Conservation (phyloP, 2,797 vertebrate species). For the Epinephelus malabaricus region DNA sequence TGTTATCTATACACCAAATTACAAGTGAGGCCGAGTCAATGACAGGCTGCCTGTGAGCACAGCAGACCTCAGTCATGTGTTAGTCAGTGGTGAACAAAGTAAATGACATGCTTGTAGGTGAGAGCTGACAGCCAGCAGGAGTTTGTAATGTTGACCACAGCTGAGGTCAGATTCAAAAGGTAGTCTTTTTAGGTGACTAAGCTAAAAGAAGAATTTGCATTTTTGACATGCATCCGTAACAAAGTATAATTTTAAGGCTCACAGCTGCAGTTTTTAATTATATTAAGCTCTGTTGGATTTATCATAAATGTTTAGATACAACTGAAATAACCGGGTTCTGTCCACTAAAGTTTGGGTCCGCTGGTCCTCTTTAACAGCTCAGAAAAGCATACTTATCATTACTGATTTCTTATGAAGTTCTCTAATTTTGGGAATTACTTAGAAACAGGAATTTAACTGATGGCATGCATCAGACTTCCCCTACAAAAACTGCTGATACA, state of each 20-base stretch:
- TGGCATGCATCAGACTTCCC: neutral
- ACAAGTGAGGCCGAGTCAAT: slow-evolving; percentile 48
- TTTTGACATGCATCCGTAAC: neutral
- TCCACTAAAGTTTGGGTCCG: neutral
- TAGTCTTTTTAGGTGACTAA: neutral
- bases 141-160: neutral
- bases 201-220: neutral
- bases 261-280: neutral
- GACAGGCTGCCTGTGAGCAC: slow-evolving; percentile 46
- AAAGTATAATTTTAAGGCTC: neutral
- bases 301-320: neutral
- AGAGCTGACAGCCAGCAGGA: slow-evolving; percentile 27
- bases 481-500: neutral
- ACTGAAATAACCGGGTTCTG: neutral
- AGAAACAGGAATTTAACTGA: neutral
- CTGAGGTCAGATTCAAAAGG: neutral
- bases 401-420: neutral
- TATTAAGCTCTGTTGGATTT: neutral
- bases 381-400: neutral
- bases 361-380: neutral
- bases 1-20: slow-evolving; percentile 38
- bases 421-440: neutral
- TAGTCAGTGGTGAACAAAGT: slow-evolving; percentile 6
- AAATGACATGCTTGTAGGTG: slow-evolving; percentile 31
- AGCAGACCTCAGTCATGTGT: slow-evolving; percentile 10